Evolutionary conservation across 2,888 invertebrate genomes (phyloP).

Genomic region (Drosophila prolongata): DNA sequence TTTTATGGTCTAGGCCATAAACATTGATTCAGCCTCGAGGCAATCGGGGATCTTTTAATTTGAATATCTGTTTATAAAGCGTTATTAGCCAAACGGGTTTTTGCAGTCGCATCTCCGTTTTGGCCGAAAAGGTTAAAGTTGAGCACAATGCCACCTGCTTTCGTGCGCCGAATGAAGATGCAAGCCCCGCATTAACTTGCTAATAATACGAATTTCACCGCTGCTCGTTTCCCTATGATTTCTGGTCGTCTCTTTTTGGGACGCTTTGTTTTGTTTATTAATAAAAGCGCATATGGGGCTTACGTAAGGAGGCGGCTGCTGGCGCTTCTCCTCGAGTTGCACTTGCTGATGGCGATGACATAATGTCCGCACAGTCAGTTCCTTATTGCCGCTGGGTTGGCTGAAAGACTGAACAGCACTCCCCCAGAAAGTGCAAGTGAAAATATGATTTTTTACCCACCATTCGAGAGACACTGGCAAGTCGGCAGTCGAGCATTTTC

Average conservation of each 20-base stretch:
- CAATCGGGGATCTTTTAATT: slow-evolving; percentile 34
- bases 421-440: slow-evolving; percentile 52
- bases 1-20: slow-evolving; percentile 72
- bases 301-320: slow-evolving; percentile 72
- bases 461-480: background rate
- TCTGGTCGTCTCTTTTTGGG: slow-evolving; percentile 20
- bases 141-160: slow-evolving; percentile 53
- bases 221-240: slow-evolving; percentile 30
- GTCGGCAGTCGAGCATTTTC: slow-evolving; percentile 34
- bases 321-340: slow-evolving; percentile 34
- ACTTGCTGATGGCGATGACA: slow-evolving; percentile 59
- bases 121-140: slow-evolving; percentile 63
- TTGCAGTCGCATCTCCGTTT: slow-evolving; percentile 32
- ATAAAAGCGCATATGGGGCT: slow-evolving; percentile 68
- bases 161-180: slow-evolving; percentile 20
- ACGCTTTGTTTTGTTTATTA: slow-evolving; percentile 67
- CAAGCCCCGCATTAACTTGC: slow-evolving; percentile 46
- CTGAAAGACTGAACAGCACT: slow-evolving; percentile 32
- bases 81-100: slow-evolving; percentile 57
- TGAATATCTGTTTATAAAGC: slow-evolving; percentile 23
- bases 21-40: slow-evolving; percentile 42
- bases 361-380: slow-evolving; percentile 69
- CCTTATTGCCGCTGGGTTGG: slow-evolving; percentile 59
- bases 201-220: slow-evolving; percentile 69
- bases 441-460: slow-evolving; percentile 31